phyloP scores from a whole-genome alignment of 2,113 vertebrate species.

The Antechinus flavipes region DNA sequence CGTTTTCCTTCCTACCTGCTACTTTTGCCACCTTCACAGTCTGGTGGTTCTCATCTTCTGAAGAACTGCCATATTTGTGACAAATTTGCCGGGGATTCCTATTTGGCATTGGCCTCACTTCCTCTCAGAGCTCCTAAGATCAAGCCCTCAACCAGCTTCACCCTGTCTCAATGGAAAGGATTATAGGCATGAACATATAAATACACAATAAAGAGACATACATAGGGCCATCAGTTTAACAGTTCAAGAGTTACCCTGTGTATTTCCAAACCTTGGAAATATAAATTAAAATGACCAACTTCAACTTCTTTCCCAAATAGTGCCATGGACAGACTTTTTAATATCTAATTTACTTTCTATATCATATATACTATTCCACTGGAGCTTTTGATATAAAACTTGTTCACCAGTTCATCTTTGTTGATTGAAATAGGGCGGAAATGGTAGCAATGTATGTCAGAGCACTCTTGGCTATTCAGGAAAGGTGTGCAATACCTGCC shows the following conservation, averaged over 20 bases:
- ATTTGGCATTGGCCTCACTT: background rate
- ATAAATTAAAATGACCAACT: slow-evolving; percentile 45
- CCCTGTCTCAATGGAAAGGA: background rate
- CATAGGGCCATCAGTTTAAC: background rate
- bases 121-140: background rate
- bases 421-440: background rate
- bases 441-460: background rate
- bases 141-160: background rate
- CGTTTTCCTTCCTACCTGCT: background rate
- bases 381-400: background rate
- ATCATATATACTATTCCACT: slow-evolving; percentile 24
- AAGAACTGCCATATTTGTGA: background rate
- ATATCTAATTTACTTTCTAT: slow-evolving; percentile 34
- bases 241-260: slow-evolving; percentile 23
- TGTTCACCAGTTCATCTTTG: slow-evolving; percentile 48
- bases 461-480: background rate
- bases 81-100: background rate
- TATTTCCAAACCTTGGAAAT: slow-evolving; percentile 54
- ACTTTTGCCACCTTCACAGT: background rate
- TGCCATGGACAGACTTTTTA: slow-evolving; percentile 28
- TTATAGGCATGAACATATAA: background rate
- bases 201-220: background rate
- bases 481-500: background rate
- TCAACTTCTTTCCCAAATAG: slow-evolving; percentile 40
- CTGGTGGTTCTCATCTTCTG: background rate